Conservation (phyloP, 2,113 vertebrate genomes). For the Pollachius pollachius region DNA sequence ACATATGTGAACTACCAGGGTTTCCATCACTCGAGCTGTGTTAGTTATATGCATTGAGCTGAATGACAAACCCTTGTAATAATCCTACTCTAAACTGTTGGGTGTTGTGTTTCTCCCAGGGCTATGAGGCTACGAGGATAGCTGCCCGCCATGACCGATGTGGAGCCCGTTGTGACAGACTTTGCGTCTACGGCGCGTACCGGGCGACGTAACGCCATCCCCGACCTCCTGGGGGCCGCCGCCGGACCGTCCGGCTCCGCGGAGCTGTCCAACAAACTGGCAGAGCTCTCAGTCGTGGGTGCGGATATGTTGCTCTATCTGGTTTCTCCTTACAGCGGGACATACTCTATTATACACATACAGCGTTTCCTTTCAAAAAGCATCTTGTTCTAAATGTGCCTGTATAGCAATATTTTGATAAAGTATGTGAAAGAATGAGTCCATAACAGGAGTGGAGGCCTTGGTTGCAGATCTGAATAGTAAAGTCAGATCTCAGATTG, state of each 20-base stretch:
- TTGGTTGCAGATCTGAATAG: no score
- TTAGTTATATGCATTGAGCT: not conserved
- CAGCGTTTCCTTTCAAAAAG: no score
- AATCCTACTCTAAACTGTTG: not conserved
- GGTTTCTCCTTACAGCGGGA: no score
- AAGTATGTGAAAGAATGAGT: no score
- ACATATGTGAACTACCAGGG: not conserved
- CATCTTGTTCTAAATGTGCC: no score
- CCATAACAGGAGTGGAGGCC: no score
- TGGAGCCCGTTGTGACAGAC: slow-evolving; percentile 79
- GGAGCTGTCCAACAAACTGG: slow-evolving; percentile 78
- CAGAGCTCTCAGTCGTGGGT: slow-evolving; percentile 78
- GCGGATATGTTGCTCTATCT: not conserved
- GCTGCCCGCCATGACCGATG: slow-evolving; percentile 83
- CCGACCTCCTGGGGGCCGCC: slow-evolving; percentile 79
- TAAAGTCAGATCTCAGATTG: no score
- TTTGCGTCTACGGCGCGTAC: slow-evolving; percentile 82
- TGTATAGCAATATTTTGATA: no score
- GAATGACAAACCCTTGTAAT: not conserved
- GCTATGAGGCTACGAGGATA: slow-evolving; percentile 76
- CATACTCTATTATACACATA: no score
- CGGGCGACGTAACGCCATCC: slow-evolving; percentile 84
- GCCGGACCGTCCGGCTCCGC: slow-evolving; percentile 61
- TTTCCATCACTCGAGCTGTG: not conserved
- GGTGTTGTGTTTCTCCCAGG: not conserved